Evolutionary conservation across 2,113 vertebrate genomes (phyloP), one percentile per base, ranked within the genome.

Genomic region (Hystrix brachyura): DNA sequence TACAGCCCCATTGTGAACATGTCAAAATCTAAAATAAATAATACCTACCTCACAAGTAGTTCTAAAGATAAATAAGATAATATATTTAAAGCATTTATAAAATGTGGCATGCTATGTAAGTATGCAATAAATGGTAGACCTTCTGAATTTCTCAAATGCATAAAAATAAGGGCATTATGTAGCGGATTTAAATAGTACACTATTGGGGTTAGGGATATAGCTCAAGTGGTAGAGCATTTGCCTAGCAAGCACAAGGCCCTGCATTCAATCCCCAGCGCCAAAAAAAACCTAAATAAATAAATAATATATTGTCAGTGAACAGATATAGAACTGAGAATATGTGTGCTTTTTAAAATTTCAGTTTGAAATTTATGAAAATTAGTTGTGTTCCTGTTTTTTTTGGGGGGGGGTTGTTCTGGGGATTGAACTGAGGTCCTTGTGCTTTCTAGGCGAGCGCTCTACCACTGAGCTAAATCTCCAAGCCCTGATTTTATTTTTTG

Each of bases 121-220:
- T 78, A 92, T n/a, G 17, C n/a, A 89, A 34, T 62, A 79, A 87
- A 80, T 57, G 29, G 9, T 53, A 74, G 57, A 32, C 48, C 85
- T 72, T 84, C 46, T 97, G 60, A 62, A 72, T 91, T 88, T 91
- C 78, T 79, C 34, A 86, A 32, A 88, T 34, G 60, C 17, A 79
- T 34, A 85, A 53, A 90, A 53, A 74, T 78, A 80, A 71, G 59
- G 18, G 19, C 21, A 60, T 72, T 87, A 43, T n/a, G 18, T 57
- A 60, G 67, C 90, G 38, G 25, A 86, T 76, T 69, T 86, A 74
- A 96, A 53, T 55, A 86, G 43, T 82, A 53, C 78, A 48, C 46
- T 71, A 3, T 29, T 38, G 38, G 38, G 38, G 38, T 38, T 38
- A 2, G 38, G 38, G 38, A 38, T 38, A 38, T 38, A 38, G 38